Evolutionary conservation across 2,797 vertebrate species (phyloP).

Genomic region (Zalophus californianus): DNA sequence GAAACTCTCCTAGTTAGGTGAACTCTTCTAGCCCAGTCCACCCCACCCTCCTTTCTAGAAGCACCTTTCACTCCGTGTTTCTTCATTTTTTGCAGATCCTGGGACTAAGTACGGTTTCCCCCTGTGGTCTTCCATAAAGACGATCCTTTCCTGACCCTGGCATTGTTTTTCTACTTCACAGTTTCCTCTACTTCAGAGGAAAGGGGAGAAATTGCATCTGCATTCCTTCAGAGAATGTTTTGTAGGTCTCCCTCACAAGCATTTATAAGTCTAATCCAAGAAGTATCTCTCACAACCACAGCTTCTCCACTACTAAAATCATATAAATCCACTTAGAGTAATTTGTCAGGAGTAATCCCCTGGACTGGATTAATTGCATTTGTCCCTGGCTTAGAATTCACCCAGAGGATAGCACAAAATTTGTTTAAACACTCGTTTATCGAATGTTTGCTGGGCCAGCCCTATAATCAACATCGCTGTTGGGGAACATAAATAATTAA

Average conservation of each 20-base stretch:
- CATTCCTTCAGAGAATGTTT: not conserved
- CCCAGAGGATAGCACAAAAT: not conserved
- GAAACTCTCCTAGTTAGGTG: not conserved
- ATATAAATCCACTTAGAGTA: not conserved
- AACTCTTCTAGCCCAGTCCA: not conserved
- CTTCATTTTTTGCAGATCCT: not conserved
- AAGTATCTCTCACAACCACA: not conserved
- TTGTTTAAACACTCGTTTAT: not conserved
- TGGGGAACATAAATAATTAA: not conserved
- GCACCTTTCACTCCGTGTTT: not conserved
- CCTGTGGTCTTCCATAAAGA: no score
- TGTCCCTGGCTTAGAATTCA: not conserved
- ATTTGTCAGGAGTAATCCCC: not conserved
- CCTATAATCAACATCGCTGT: not conserved
- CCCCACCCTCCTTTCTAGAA: not conserved
- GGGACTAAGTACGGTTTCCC: no score
- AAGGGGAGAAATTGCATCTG: not conserved
- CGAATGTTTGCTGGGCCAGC: not conserved
- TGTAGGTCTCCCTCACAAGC: not conserved
- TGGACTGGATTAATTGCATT: not conserved
- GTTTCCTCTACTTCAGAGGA: not conserved
- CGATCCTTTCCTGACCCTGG: not conserved
- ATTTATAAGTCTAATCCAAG: not conserved
- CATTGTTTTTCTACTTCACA: not conserved
- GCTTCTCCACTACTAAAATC: not conserved